Evolutionary conservation across 2,113 vertebrate genomes (phyloP), one percentile per base, ranked within the genome.

Genomic region (Ammodytes marinus): DNA sequence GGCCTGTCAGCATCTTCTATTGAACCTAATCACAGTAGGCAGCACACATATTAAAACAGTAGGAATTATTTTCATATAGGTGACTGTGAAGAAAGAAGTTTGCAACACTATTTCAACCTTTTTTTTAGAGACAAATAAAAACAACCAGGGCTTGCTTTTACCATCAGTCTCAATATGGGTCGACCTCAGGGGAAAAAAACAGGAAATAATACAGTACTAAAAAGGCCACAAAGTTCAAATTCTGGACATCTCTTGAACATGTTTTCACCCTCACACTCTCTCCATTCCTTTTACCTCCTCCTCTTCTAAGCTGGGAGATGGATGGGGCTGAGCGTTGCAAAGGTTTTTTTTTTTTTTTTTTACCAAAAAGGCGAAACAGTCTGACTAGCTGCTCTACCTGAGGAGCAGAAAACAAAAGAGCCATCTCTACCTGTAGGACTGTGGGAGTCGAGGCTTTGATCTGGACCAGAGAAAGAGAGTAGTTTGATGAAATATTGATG

Each of bases 401-500:
- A 94, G 92, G 89, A 91, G 84, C 69, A 43, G 27, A 83, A 91
- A 92, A 94, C 91, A 93, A 93, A 93, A 92, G 93, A 90, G 89
- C 89, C 85, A 86, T 91, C 88, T 87, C 92, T 92, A 93, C 91
- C 93, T 94, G 92, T 90, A 92, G 89, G 84, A 92, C 92, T 91
- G 91, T 88, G 90, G 89, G 89, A 88, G 90, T 88, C 69, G 43
- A 64, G 52, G 85, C 94, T 95, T 94, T 95, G 94, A 95, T 94
- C 90, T 94, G 91, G 93, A 94, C 94, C 91, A 88, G 87, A 93
- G 92, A 94, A 80, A 92, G 69, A 89, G 86, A 87, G 92, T 83
- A 92, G 91, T 94, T 94, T 94, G 93, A 95, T 95, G 90, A 95
- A 95, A 95, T 94, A 95, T 95, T 94, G 91, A 95, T 95, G 92